These are phyloP conservation scores for Neomonachus schauinslandi DNA, from an alignment of 2,113 vertebrate genomes.

Conservation along the genomic window DNA sequence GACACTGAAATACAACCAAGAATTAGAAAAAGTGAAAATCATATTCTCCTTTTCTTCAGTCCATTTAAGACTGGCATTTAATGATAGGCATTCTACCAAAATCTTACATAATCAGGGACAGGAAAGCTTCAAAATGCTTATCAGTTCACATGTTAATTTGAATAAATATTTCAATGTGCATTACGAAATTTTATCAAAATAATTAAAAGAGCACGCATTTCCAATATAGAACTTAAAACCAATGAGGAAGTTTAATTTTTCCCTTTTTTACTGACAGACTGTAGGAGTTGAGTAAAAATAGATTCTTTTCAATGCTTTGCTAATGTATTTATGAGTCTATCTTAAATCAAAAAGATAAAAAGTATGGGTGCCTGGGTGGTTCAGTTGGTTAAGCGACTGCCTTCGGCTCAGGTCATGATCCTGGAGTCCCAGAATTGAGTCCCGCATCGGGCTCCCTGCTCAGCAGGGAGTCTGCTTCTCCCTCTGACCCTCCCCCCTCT, in stretches of 20 bases:
- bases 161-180: not conserved
- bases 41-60: not conserved
- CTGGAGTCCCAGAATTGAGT: too few species aligned
- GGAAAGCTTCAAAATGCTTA: not conserved
- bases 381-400: too few species aligned
- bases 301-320: not conserved
- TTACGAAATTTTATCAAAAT: not conserved
- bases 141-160: not conserved
- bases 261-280: not conserved
- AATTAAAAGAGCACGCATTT: not conserved
- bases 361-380: not conserved
- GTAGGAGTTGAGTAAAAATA: conserved; percentile 26
- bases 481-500: too few species aligned
- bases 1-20: not conserved
- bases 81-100: not conserved
- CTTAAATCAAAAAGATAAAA: conserved; percentile 58
- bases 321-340: conserved; percentile 29
- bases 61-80: not conserved
- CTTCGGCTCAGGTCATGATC: too few species aligned
- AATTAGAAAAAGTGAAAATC: not conserved
- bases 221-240: not conserved
- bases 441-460: too few species aligned
- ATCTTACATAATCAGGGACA: not conserved
- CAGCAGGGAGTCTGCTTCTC: too few species aligned
- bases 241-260: not conserved